Evolutionary conservation across 2,797 vertebrate species (phyloP), one percentile per base, ranked within the genome.

Genomic region (Artibeus lituratus): DNA sequence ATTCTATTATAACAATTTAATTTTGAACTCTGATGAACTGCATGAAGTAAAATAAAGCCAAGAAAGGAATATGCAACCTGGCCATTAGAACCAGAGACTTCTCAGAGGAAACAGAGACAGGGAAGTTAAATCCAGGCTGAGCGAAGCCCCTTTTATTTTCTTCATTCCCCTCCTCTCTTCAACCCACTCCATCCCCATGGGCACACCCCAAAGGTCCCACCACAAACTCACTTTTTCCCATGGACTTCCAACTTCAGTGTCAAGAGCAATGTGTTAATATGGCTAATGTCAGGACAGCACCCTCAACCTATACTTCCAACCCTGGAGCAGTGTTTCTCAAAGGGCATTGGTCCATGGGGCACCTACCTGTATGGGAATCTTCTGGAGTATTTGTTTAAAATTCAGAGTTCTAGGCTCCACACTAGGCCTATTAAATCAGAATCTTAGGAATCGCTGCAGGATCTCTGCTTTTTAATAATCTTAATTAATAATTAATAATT

Each of bases 1-100:
- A 97, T 93, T 92, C 90, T 8, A 29, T 86, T 62, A 32, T 94
- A 91, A 83, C 69, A 70, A 85, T 76, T 87, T 35, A 39, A 65
- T 69, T 73, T 53, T 93, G 62, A 91, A 76, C 67, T 94, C 70
- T 53, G 47, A 29, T 26, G 35, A 94, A 53, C 35, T n/a, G 5
- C 37, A 5, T 10, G 29, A 39, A 77, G 32, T 65, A 80, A 82
- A 80, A 35, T 11, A 70, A 91, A 72, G 29, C 42, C 78, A 72
- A 53, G 47, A 57, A 92, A 76, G 32, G 8, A 78, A 19, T 8
- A 14, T 7, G n/a, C 15, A 5, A 10, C 24, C 29, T 22, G 1
- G 12, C 15, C 70, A 2, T 1, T n/a, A n/a, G 39, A 87, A 69
- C 29, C 49, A 8, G 8, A 84, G 74, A 35, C 55, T 83, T 80